Base-by-base conservation (phyloP, 2,888 invertebrate species). In the Oligia fasciuncula region DNA sequence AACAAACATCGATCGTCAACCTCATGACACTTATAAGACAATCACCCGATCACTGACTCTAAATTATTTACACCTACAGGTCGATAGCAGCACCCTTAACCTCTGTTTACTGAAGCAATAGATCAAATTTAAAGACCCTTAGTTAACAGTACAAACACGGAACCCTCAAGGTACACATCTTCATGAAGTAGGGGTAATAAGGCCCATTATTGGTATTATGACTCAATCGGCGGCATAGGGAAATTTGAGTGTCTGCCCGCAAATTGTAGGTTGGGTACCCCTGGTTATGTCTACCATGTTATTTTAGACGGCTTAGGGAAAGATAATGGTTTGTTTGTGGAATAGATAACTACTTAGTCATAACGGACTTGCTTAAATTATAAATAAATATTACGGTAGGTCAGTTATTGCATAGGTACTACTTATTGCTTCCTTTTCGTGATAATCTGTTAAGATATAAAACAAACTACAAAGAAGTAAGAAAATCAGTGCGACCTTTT, bases 181-280 rank as follows among this genome's bases (percentile, higher is more conserved):
- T 95, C 91, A 90, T 92, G 90, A 93, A 93, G 91, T 88, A 92
- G 74, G 88, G 90, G 89, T 75, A 80, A 79, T 79, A 79, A 74
- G 79, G 29, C 11, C 92, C 91, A 93, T 94, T 94, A 94, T 92
- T 91, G 90, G 91, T 90, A 92, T 95, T 95, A 96, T 96, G 95
- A 94, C 96, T 96, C 95, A 95, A 96, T 96, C 93, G 94, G 94
- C 92, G 90, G 91, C 88, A 90, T 89, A 89, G 91, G 91, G 91
- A 92, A 93, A 92, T 91, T 92, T 86, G 91, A 95, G 94, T 95
- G 94, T 95, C 94, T 94, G 92, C 88, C 90, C 85, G 91, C 90
- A 96, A 95, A 95, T 95, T 95, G 93, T 94, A 93, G 94, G 95
- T 94, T 87, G 84, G 83, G 84, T 89, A 87, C 93, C 93, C 93